Conservation (phyloP, 2,797 vertebrate genomes). For the Ceyx erithaca region DNA sequence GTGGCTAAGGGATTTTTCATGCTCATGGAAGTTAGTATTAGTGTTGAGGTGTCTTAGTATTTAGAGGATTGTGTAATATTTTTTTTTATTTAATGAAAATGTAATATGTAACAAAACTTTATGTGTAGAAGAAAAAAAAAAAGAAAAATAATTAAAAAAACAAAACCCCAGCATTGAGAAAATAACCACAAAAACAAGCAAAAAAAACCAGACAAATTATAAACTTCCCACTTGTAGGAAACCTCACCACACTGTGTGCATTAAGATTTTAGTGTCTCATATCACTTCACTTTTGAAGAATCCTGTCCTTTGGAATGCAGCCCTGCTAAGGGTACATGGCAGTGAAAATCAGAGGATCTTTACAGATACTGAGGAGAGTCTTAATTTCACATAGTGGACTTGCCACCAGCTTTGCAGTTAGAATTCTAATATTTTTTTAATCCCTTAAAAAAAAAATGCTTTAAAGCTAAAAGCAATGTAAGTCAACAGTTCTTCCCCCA, state of each 20-base stretch:
- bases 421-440: not conserved
- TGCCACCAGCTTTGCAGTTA: not conserved
- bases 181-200: not conserved
- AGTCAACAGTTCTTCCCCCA: not conserved
- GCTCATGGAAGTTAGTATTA: not conserved
- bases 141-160: not conserved
- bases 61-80: not conserved
- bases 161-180: not conserved
- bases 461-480: not conserved
- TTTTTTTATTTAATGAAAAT: not conserved
- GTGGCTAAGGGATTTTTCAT: not conserved
- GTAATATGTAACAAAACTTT: not conserved
- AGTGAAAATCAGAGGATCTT: not conserved
- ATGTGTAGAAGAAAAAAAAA: not conserved
- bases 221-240: not conserved
- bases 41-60: not conserved
- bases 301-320: not conserved
- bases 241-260: rapidly evolving
- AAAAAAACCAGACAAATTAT: not conserved
- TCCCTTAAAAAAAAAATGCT: rapidly evolving
- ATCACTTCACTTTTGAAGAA: not conserved
- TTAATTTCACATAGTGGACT: not conserved
- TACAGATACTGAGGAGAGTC: not conserved
- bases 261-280: not conserved
- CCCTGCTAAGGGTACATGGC: not conserved